Evolutionary conservation across 2,888 invertebrate species (phyloP), one percentile per base, ranked within the genome.

Genomic region (Euspilapteryx auroguttella): DNA sequence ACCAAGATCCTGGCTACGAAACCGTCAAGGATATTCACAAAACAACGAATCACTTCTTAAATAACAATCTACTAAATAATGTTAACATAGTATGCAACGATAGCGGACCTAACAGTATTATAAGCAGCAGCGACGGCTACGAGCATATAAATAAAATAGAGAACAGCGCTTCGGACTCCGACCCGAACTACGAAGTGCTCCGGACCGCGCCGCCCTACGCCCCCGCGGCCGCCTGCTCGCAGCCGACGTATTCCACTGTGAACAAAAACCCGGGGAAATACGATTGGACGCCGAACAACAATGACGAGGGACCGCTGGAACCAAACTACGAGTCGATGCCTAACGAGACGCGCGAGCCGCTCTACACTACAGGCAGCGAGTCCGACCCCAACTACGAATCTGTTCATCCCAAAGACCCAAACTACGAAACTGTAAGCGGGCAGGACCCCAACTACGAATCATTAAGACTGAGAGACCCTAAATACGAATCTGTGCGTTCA

Each of bases 141-240:
- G 88, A 89, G 49, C 83, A 83, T 27, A 79, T 88, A 12, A 58
- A 73, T 14, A 68, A 69, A 39, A 45, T 51, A 24, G 64, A 65
- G 35, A 65, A 65, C 40, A 63, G 65, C 37, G 76, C 78, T 4
- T 80, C 80, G 0, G 84, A 83, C 40, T 79, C 80, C 3, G 89
- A 89, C 63, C 87, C 89, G 1, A 90, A 89, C 51, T 91, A 91
- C 51, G 90, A 91, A 59, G 85, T 87, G 37, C 55, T 90, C 25
- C 76, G 82, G 34, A 79, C 79, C 12, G 79, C 81, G 38, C 77
- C 68, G 2, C 57, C 71, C 0, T 73, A 65, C 3, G 75, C 69
- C 29, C 78, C 68, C 4, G 75, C 76, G 37, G 75, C 77, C 1
- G 73, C 75, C 1, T 71, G 75, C 32, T 56, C 68, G 2, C 75